These are phyloP conservation scores for Sesia bembeciformis DNA, from an alignment of 2,888 invertebrate genomes.

Conservation along the genomic window DNA sequence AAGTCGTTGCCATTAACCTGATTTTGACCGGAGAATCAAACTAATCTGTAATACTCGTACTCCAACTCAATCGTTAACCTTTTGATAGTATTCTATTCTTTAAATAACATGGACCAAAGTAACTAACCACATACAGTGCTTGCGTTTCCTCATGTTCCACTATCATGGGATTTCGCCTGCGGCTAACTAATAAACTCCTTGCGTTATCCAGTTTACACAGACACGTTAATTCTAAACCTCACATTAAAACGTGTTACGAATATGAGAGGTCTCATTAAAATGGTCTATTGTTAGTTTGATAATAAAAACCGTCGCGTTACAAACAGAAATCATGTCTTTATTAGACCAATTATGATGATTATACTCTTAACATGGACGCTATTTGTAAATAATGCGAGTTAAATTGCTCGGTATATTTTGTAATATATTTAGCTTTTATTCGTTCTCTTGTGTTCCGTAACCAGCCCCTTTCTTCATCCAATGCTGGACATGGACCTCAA, in stretches of 20 bases:
- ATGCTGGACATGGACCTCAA: no score
- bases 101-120: not conserved
- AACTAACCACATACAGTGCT: constrained; percentile 7
- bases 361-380: constrained; percentile 24
- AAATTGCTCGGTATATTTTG: constrained; percentile 7
- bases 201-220: constrained; percentile 24
- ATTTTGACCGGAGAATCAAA: no score
- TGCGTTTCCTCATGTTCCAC: constrained; percentile 30
- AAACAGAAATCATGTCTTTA: constrained; percentile 52
- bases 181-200: constrained; percentile 36
- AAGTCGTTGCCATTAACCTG: no score
- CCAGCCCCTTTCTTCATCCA: no score
- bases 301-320: constrained; percentile 32
- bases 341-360: constrained; percentile 47
- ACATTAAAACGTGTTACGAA: not conserved
- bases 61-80: no score
- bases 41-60: no score
- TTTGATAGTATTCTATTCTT: no score
- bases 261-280: constrained; percentile 16
- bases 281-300: constrained; percentile 21
- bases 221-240: constrained; percentile 7
- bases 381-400: constrained; percentile 7
- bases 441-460: no score
- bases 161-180: constrained; percentile 49
- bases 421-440: not conserved